Percentiles rank a stretch among this genome's conserved stretches.
Evolutionary conservation across 2,888 invertebrate species (phyloP).

Genomic region (Chalcis sispes): DNA sequence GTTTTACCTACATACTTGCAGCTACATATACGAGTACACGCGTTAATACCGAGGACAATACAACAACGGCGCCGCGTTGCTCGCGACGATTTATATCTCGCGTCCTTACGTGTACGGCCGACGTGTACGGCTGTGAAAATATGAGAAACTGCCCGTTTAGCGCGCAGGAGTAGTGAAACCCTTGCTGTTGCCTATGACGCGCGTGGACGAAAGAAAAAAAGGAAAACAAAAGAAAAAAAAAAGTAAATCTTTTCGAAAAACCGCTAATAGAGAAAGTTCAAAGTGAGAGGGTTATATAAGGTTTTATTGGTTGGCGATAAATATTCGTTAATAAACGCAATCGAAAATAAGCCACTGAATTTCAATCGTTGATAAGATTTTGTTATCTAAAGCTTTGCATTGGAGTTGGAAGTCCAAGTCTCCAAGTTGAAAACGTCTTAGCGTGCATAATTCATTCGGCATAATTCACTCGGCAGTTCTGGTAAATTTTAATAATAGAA

Average conservation of each 20-base stretch:
- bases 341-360: background rate
- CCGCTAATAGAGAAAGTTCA: constrained; percentile 27
- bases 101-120: background rate
- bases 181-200: no score
- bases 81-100: background rate
- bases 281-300: constrained; percentile 20
- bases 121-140: background rate
- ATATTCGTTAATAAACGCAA: constrained; percentile 3
- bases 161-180: no score
- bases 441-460: background rate
- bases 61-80: background rate
- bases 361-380: background rate
- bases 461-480: background rate
- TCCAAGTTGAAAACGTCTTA: background rate
- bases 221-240: background rate
- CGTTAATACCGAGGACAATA: constrained; percentile 19
- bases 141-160: background rate
- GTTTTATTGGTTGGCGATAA: background rate
- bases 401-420: no score
- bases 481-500: no score
- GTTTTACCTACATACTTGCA: constrained; percentile 4
- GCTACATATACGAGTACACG: background rate
- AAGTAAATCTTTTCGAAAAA: constrained; percentile 28
- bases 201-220: background rate
- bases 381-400: no score